These are phyloP conservation scores for Drymodes brunneopygia DNA, from an alignment of 2,113 vertebrate species.

Conservation along the genomic window DNA sequence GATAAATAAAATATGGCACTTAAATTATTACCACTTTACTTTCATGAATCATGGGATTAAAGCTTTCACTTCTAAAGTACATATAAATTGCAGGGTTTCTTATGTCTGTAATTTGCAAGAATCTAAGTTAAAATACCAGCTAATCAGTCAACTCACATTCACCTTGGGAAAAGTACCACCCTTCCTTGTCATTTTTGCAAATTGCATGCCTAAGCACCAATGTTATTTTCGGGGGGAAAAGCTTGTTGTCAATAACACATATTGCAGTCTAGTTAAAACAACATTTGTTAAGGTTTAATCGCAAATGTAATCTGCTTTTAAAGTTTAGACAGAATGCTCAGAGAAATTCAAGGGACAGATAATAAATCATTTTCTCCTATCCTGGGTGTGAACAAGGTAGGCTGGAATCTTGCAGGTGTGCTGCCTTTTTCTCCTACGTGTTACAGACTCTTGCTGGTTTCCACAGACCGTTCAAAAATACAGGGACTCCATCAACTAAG, in stretches of 20 bases:
- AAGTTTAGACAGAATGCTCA: slow-evolving; percentile 75
- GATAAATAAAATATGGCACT: slow-evolving; percentile 85
- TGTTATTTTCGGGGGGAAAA: slow-evolving; percentile 70
- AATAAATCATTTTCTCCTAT: slow-evolving; percentile 72
- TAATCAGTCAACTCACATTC: slow-evolving; percentile 82
- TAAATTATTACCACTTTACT: slow-evolving; percentile 82
- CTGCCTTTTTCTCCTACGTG: neutral
- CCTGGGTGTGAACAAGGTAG: slow-evolving; percentile 65
- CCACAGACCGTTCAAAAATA: neutral
- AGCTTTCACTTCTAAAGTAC: slow-evolving; percentile 81
- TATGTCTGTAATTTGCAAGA: slow-evolving; percentile 82
- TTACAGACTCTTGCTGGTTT: neutral
- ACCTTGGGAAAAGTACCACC: slow-evolving; percentile 78
- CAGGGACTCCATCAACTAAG: neutral
- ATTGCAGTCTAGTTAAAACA: slow-evolving; percentile 81
- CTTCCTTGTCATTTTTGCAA: slow-evolving; percentile 81
- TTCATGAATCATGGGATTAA: slow-evolving; percentile 82
- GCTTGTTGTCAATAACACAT: slow-evolving; percentile 78
- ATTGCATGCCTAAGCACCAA: slow-evolving; percentile 77
- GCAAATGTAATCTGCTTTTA: slow-evolving; percentile 74
- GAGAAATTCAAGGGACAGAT: slow-evolving; percentile 73
- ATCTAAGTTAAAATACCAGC: slow-evolving; percentile 80
- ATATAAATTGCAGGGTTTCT: slow-evolving; percentile 83
- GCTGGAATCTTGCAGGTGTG: slow-evolving; percentile 44
- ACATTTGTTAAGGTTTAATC: slow-evolving; percentile 82